Evolutionary conservation across 2,113 vertebrate species (phyloP), one percentile per base, ranked within the genome.

Genomic region (Nothoprocta pentlandii): DNA sequence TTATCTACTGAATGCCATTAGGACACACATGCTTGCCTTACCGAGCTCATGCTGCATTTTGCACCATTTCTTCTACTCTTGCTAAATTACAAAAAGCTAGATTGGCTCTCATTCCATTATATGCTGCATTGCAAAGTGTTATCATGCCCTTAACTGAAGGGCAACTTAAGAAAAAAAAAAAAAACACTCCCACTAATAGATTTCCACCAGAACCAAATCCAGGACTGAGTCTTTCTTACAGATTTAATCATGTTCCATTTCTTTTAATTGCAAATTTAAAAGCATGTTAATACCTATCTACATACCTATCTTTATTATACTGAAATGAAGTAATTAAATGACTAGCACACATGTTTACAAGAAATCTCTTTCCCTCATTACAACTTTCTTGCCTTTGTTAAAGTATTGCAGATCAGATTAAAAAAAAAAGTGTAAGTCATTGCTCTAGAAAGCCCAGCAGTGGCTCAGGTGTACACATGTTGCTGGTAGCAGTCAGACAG

Each of bases 231-330:
- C 41, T 82, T 87, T 70, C 47, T 71, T 67, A 49, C 46, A 80
- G 51, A 86, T 80, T 70, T 70, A 93, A 88, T 64, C 32, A 34
- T 14, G 16, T 6, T 78, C 70, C 46, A 8, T n/a, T 63, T 32
- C 20, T 86, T 94, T 90, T 84, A 92, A 86, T 53, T 80, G 58
- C 28, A 47, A 56, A 56, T 78, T 94, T 90, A 71, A 90, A 94
- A 94, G 51, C 42, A 44, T 71, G 64, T 86, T 89, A 90, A 90
- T 71, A 90, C 54, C 25, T 90, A 80, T 68, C 85, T 71, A 59
- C 77, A 75, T 92, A 75, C 36, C 56, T 81, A 64, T 86, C 53
- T 88, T 90, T 75, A 88, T 73, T 81, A 34, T 32, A 68, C 13
- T 78, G 80, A 84, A 85, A 88, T 68, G 36, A 90, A 90, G 42